Base-by-base conservation (phyloP, 2,113 vertebrate genomes). In the Agapornis roseicollis region DNA sequence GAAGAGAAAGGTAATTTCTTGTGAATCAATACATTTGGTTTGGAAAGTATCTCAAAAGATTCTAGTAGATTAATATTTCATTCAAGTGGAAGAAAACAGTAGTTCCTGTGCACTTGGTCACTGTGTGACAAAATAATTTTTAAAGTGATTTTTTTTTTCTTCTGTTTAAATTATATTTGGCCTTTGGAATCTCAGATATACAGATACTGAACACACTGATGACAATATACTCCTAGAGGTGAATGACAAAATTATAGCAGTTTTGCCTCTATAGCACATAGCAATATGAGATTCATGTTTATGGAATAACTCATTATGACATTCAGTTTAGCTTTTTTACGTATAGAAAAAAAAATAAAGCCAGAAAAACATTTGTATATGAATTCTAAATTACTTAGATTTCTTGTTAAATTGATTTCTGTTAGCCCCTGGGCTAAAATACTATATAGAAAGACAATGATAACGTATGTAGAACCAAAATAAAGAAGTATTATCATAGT, bases 41-140 rank as follows among this genome's bases (percentile, higher is more conserved):
- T 90, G 68, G 91, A 85, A 95, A 91, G 25, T 91, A 53, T 73
- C 71, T 91, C 56, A 55, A 49, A 90, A 86, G 24, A 84, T 92
- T 80, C 17, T 74, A 66, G 60, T 78, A 77, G 41, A 49, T 83
- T 80, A 85, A 63, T 83, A 93, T 70, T 94, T 92, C 33, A 74
- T 83, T 94, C 33, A 78, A 77, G 82, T 90, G 56, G 63, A 85
- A 93, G 64, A 80, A 73, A 89, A 47, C 17, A 85, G 35, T 88
- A 37, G 31, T 72, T 94, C 41, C 44, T 70, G 31, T 88, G 66
- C 68, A 74, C 63, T 83, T 49, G 88, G n/a, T 53, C 29, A 66
- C 50, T 60, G 13, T 63, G n/a, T 88, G 72, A 68, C 68, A 95
- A 78, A 88, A 83, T 60, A 86, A 39, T 90, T 90, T 46, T 94